Evolutionary conservation across 1,140 invertebrate genomes (phyloP), one percentile per base, ranked within the genome.

Genomic region (Leucophenga varia): DNA sequence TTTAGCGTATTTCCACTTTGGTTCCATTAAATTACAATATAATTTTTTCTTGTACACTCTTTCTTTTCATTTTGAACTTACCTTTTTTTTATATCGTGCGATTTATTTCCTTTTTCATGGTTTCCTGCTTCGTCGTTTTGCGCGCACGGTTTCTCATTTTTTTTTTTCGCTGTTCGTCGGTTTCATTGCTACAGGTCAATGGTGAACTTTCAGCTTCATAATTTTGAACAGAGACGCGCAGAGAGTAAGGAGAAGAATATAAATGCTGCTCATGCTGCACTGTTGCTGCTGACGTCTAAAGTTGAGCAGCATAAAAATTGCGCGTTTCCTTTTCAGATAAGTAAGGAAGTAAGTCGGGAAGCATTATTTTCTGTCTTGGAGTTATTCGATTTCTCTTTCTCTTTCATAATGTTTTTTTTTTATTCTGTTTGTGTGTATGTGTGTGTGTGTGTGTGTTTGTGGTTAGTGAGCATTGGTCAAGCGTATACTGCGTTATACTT

Each of bases 131-230:
- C 32, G 16, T 55, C 55, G 42, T 51, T 58, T n/a, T n/a, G n/a
- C n/a, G n/a, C 47, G 55, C 54, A 67, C 49, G 56, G 55, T 65
- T 59, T 64, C 61, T 64, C 61, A 59, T 59, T 65, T 61, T 64
- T 60, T 57, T 21, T 22, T 52, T 42, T 18, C 51, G 19, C 22
- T 14, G 46, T 49, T 44, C 17, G 45, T 55, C 50, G 55, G 43
- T 55, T 55, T 46, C 43, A 49, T 52, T 47, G 53, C 46, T 49
- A 54, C 61, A 67, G 61, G 61, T 65, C 61, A 55, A 22, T 55
- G 49, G 48, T 56, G 59, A 56, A 54, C 48, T 49, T 59, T 57
- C 43, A 50, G 63, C 63, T 65, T 65, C 63, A 65, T 65, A 65
- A 65, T 65, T 65, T 52, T 46, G 22, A 25, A 6, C 22, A 25